Base-by-base conservation (phyloP, 2,888 invertebrate species). In the Onchidella celtica region DNA sequence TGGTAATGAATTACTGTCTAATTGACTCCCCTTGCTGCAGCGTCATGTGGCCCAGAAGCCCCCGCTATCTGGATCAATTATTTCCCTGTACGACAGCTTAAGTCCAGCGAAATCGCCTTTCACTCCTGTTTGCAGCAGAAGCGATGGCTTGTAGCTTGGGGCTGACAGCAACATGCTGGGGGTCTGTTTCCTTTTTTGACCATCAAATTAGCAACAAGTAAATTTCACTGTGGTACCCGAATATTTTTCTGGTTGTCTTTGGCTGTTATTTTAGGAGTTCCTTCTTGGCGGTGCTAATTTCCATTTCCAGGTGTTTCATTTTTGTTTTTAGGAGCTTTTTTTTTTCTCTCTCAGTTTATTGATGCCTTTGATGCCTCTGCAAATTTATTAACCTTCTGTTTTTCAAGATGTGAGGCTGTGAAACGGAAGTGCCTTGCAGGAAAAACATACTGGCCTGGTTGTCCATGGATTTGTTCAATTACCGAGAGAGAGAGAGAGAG, bases 1-100 rank as follows among this genome's bases (percentile, higher is more conserved):
- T 38, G 40, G 69, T 69, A 69, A 69, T 69, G 69, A 69, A 69
- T 69, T 69, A 69, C 3, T 32, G 40, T 21, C 21, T 24, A 69
- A 69, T 38, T n/a, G n/a, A 11, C 69, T n/a, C 38, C 32, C 66
- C n/a, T 27, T 6, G 29, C 32, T 27, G 17, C 32, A 34, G 27
- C 61, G 4, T 32, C 66, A 66, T 14, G 34, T 9, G 6, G 29
- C 14, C 9, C 29, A 34, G n/a, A n/a, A n/a, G 11, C 3, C 9
- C 66, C 32, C 34, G 4, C 9, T 61, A 24, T 61, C 61, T 61
- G 66, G 17, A 4, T n/a, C 34, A 66, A 32, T 32, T 32, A 66
- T 34, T 66, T 32, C 29, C n/a, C 9, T 66, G 32, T 14, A 9
- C 9, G 32, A 29, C 34, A 66, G 24, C 9, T 66, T 24, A 32